Conservation (phyloP, 2,888 invertebrate species). For the Watsonalla binaria region DNA sequence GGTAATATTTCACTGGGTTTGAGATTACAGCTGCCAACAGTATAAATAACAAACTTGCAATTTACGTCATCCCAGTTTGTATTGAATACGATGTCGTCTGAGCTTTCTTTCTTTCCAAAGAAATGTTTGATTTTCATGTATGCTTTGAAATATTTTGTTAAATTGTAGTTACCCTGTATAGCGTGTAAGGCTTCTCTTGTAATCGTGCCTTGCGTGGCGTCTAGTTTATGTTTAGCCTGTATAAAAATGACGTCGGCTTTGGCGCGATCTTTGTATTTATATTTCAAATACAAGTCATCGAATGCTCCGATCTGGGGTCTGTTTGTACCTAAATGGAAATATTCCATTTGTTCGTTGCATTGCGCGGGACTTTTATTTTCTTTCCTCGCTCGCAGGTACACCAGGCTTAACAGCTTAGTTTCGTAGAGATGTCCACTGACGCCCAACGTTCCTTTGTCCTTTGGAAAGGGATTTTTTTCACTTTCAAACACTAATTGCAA, state of each 20-base stretch:
- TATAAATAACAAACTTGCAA: slow-evolving; percentile 19
- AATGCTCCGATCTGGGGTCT: slow-evolving; percentile 20
- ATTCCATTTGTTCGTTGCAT: background rate
- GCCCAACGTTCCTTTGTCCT: slow-evolving; percentile 15
- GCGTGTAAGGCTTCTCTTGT: slow-evolving; percentile 13
- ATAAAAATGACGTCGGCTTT: slow-evolving; percentile 17
- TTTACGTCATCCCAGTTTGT: slow-evolving; percentile 8
- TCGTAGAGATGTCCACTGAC: slow-evolving; percentile 24
- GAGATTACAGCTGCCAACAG: slow-evolving; percentile 12
- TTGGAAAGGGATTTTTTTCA: background rate
- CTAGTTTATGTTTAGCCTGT: slow-evolving; percentile 23
- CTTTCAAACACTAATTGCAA: background rate
- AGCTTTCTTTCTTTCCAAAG: background rate
- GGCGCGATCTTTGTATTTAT: slow-evolving; percentile 7
- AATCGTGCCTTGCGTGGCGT: slow-evolving; percentile 12
- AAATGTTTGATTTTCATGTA: slow-evolving; percentile 6
- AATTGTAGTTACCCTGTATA: slow-evolving; percentile 11
- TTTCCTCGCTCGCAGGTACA: slow-evolving; percentile 17
- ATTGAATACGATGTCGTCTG: slow-evolving; percentile 6
- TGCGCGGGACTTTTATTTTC: slow-evolving; percentile 7
- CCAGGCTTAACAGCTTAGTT: slow-evolving; percentile 21
- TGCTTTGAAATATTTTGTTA: slow-evolving; percentile 19
- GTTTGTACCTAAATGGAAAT: slow-evolving; percentile 10
- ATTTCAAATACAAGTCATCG: slow-evolving; percentile 25
- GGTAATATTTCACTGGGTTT: background rate